Evolutionary conservation across 2,888 invertebrate genomes (phyloP).

Genomic region (Callimorpha dominula): DNA sequence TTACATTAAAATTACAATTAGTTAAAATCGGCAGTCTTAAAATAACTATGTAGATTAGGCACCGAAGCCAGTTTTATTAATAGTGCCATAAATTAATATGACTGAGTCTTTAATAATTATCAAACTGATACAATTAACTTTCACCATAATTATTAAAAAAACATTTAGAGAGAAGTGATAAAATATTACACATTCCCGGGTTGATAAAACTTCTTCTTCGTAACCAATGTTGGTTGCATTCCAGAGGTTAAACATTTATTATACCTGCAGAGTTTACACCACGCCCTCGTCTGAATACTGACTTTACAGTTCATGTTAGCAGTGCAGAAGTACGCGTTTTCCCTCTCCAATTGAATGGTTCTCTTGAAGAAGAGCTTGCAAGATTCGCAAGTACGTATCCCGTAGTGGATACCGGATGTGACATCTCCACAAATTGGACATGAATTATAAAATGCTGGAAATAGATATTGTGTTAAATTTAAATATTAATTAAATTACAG

Average conservation of each 20-base stretch:
- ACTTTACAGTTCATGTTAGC: conserved; percentile 49
- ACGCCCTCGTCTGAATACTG: conserved; percentile 54
- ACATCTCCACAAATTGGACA: conserved; percentile 67
- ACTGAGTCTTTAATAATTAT: not conserved
- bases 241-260: conserved; percentile 62
- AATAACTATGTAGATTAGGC: not conserved
- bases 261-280: conserved; percentile 58
- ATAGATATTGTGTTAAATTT: conserved; percentile 12
- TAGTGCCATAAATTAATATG: not conserved
- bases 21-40: not conserved
- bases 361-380: conserved; percentile 73
- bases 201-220: conserved; percentile 16
- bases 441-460: conserved; percentile 29
- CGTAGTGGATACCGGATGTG: conserved; percentile 65
- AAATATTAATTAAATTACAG: too few relatives aligned
- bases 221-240: conserved; percentile 59
- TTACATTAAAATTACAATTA: not conserved
- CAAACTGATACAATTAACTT: not conserved
- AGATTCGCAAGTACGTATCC: conserved; percentile 66
- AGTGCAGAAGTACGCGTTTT: conserved; percentile 57
- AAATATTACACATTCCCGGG: not conserved
- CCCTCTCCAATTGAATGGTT: conserved; percentile 57
- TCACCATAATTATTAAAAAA: not conserved
- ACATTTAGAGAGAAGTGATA: not conserved
- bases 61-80: not conserved